Conservation (phyloP, 2,797 vertebrate species). For the Chelidonichthys spinosus region DNA sequence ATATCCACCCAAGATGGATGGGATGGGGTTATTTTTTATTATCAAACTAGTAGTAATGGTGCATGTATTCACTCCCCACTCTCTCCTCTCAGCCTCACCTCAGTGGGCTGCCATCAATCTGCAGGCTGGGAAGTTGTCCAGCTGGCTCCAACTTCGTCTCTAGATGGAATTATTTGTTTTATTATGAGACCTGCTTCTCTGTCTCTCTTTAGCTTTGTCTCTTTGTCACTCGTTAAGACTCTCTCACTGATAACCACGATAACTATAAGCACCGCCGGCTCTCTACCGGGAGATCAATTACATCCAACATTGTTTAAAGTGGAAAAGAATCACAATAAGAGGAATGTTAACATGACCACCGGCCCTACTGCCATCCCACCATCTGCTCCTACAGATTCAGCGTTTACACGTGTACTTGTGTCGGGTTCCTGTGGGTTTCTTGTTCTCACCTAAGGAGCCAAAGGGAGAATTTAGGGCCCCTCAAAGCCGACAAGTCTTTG, state of each 20-base stretch:
- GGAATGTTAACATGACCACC: conserved; percentile 30
- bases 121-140: conserved; percentile 51
- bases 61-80: conserved; percentile 28
- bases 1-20: conserved; percentile 23
- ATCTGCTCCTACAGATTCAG: conserved; percentile 17
- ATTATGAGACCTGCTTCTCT: conserved; percentile 43
- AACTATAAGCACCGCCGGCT: conserved; percentile 1
- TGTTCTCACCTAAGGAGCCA: conserved; percentile 55
- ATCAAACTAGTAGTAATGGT: conserved; percentile 9
- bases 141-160: conserved; percentile 32
- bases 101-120: conserved; percentile 49
- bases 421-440: conserved; percentile 39
- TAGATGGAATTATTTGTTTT: conserved; percentile 38
- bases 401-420: conserved; percentile 2
- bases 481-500: conserved; percentile 36
- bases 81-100: conserved; percentile 38
- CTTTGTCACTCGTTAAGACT: conserved; percentile 31
- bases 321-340: conserved; percentile 9
- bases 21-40: background rate
- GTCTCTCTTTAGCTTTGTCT: conserved; percentile 32
- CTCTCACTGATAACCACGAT: conserved; percentile 1
- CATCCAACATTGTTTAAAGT: conserved; percentile 19
- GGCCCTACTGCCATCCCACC: conserved; percentile 17
- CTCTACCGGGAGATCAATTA: conserved; percentile 28
- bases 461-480: conserved; percentile 26